These are phyloP conservation scores for Mesopsocus fuscifrons DNA, from an alignment of 2,888 invertebrate species.

Conservation along the genomic window DNA sequence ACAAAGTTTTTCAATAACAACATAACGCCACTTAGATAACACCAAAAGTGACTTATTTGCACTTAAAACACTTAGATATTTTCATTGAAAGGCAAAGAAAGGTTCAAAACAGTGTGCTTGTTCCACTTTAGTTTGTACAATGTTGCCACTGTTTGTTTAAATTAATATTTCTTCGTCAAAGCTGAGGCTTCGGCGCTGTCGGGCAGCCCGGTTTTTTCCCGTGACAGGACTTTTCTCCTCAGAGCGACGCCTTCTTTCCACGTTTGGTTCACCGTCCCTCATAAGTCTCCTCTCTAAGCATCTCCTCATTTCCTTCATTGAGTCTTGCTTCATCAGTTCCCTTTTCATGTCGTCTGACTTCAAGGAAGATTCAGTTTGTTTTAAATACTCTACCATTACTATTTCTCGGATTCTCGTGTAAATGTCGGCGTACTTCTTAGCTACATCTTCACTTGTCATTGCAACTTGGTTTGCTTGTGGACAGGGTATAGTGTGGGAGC, in stretches of 20 bases:
- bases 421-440: background rate
- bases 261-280: background rate
- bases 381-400: background rate
- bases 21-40: too few relatives aligned
- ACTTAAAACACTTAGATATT: too few relatives aligned
- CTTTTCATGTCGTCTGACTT: background rate
- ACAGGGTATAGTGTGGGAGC: too few relatives aligned
- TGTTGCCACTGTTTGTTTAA: background rate
- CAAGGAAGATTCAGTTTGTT: background rate
- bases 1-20: too few relatives aligned
- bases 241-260: background rate
- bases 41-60: too few relatives aligned
- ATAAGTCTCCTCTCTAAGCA: background rate
- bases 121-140: too few relatives aligned
- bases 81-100: too few relatives aligned
- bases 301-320: conserved; percentile 8
- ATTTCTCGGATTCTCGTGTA: background rate
- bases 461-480: background rate
- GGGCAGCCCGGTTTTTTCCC: background rate
- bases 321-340: conserved; percentile 7
- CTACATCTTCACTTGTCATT: background rate
- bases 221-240: conserved; percentile 3
- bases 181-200: conserved; percentile 2
- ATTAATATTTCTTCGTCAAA: conserved; percentile 8
- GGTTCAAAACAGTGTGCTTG: too few relatives aligned